These are phyloP conservation scores for Chloropsis hardwickii DNA, from an alignment of 2,113 vertebrate species.

Conservation along the genomic window DNA sequence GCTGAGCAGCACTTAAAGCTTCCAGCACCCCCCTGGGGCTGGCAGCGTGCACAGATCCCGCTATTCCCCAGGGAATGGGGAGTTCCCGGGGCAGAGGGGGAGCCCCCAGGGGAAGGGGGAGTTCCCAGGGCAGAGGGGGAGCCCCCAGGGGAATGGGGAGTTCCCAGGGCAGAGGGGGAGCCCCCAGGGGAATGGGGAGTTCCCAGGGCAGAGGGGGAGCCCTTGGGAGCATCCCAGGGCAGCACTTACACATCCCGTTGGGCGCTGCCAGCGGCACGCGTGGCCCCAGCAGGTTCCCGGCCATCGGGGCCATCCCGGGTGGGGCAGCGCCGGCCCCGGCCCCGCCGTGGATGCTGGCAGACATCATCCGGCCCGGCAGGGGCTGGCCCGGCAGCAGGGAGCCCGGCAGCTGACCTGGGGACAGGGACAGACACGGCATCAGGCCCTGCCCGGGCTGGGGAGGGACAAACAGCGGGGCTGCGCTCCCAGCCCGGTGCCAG, in stretches of 20 bases:
- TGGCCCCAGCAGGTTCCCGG: conserved; percentile 81
- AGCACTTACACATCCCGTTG: conserved; percentile 92
- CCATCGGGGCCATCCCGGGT: conserved; percentile 65
- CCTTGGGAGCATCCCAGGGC: too few relatives aligned
- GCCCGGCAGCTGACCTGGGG: conserved; percentile 82
- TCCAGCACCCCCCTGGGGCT: background rate
- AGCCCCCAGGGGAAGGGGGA: background rate
- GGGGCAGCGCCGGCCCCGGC: conserved; percentile 43
- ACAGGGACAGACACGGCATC: background rate
- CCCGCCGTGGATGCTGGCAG: conserved; percentile 72
- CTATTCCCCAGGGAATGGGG: background rate
- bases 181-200: background rate
- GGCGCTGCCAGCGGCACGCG: conserved; percentile 86
- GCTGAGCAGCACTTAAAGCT: background rate
- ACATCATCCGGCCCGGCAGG: conserved; percentile 84
- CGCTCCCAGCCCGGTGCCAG: background rate
- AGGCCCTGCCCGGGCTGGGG: too few relatives aligned
- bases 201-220: background rate
- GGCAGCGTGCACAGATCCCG: fast-evolving
- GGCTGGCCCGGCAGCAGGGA: conserved; percentile 76
- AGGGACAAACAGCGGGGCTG: fast-evolving
- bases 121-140: background rate
- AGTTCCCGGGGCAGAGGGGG: background rate
- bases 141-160: background rate
- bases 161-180: background rate